Base-by-base conservation (phyloP, 2,797 vertebrate species). In the Alectoris magna region DNA sequence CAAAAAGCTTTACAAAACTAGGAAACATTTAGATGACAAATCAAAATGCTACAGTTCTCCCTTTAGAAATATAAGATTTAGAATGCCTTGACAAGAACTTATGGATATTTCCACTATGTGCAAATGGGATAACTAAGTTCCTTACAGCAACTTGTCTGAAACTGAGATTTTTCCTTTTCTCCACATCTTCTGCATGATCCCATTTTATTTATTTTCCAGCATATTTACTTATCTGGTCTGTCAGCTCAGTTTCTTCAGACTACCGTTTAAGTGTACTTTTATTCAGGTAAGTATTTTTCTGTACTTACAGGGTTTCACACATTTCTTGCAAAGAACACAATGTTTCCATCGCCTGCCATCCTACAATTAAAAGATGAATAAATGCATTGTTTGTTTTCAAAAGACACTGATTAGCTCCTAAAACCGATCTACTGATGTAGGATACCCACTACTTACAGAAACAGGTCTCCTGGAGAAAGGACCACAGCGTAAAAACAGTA, bases 231-330 rank as follows among this genome's bases (percentile, higher is more conserved):
- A 43, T 79, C 60, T 36, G 14, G 27, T 55, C 82, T 82, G 14
- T 31, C 27, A 83, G 24, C 55, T 85, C 49, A 41, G 29, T 46
- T 84, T 83, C 23, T 77, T 63, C 69, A 26, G 16, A 75, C 11
- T n/a, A 34, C 1, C 82, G 31, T 39, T 68, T 81, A 34, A 67
- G 10, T 8, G 17, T 10, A 55, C 31, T 62, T 79, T 44, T 53
- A 72, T 48, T 74, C 21, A 49, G 43, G 62, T 41, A 86, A 77
- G 29, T 31, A 18, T 36, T 77, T 36, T 93, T 91, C 60, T 72
- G 63, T 97, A 98, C 98, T 97, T 98, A 99, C 99, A 99, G 63
- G 99, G 98, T 90, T 99, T 99, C 49, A 99, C 98, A 92, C 99
- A 99, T 91, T 98, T 99, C 88, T 97, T 97, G 96, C 99, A 99